Conservation (phyloP, 2,888 invertebrate genomes). For the Ernsta delagoae region DNA sequence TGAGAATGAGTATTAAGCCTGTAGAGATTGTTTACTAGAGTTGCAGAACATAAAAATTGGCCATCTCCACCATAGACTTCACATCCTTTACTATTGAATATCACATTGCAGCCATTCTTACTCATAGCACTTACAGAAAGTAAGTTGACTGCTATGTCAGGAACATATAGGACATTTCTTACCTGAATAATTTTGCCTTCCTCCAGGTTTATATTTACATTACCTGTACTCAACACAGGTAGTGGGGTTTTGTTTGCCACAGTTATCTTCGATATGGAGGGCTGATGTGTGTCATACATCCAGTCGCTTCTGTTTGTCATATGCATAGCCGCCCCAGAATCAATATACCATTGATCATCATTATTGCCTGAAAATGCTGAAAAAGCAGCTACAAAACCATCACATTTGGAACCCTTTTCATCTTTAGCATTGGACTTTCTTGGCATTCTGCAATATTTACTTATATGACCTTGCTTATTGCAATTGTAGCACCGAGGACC, state of each 20-base stretch:
- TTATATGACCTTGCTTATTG: constrained; percentile 37
- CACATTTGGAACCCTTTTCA: constrained; percentile 28
- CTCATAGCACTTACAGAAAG: constrained; percentile 45
- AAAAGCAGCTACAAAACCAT: constrained; percentile 43
- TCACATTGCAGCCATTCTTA: constrained; percentile 40
- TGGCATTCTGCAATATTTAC: constrained; percentile 34
- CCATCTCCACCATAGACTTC: not conserved
- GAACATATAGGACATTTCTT: constrained; percentile 46
- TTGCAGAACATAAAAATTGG: constrained; percentile 23
- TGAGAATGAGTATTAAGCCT: constrained; percentile 10
- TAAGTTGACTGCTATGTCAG: constrained; percentile 44
- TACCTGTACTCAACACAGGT: constrained; percentile 38
- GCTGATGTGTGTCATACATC: constrained; percentile 25
- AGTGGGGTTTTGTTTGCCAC: constrained; percentile 43
- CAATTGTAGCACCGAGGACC: constrained; percentile 45
- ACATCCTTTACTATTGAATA: constrained; percentile 41
- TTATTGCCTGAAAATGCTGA: constrained; percentile 32
- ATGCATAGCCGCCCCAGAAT: constrained; percentile 43
- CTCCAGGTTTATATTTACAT: constrained; percentile 29
- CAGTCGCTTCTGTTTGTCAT: constrained; percentile 39
- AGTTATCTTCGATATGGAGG: constrained; percentile 41
- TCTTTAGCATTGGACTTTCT: not conserved
- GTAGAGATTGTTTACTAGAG: constrained; percentile 29
- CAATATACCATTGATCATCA: constrained; percentile 38
- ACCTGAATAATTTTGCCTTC: constrained; percentile 41